These are phyloP conservation scores for Dendrocincla fuliginosa DNA, from an alignment of 2,797 vertebrate genomes.

Conservation along the genomic window DNA sequence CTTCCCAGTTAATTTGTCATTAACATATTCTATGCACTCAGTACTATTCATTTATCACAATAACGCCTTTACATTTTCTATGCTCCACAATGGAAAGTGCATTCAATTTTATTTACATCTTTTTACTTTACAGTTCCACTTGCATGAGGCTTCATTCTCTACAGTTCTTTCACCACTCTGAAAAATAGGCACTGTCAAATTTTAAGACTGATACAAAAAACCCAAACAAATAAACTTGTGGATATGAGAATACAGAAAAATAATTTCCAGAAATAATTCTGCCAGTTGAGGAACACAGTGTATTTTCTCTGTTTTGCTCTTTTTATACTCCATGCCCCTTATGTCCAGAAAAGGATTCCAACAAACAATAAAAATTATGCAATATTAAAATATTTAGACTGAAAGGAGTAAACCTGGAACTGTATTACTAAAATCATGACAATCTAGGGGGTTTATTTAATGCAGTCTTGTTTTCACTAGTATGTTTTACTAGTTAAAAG, in stretches of 20 bases:
- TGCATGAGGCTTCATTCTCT: neutral
- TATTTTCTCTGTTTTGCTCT: neutral
- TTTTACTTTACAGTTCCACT: neutral
- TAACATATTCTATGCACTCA: neutral
- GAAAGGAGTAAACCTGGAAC: neutral
- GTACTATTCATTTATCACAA: neutral
- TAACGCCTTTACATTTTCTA: neutral
- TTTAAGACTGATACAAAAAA: neutral
- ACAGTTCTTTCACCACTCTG: neutral
- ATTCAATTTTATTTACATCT: neutral
- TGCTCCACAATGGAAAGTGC: neutral
- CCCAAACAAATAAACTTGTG: neutral
- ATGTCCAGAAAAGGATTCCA: neutral
- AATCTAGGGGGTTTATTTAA: neutral
- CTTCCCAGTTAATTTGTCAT: neutral
- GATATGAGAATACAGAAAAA: neutral
- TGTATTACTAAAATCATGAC: neutral
- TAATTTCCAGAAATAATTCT: neutral
- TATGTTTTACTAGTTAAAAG: neutral
- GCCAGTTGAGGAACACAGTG: neutral
- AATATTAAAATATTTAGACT: neutral
- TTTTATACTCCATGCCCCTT: neutral
- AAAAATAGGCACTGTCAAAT: neutral
- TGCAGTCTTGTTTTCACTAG: neutral
- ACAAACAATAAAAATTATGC: neutral